phyloP scores from a whole-genome alignment of 2,888 invertebrate genomes.

The Drosophila putrida region DNA sequence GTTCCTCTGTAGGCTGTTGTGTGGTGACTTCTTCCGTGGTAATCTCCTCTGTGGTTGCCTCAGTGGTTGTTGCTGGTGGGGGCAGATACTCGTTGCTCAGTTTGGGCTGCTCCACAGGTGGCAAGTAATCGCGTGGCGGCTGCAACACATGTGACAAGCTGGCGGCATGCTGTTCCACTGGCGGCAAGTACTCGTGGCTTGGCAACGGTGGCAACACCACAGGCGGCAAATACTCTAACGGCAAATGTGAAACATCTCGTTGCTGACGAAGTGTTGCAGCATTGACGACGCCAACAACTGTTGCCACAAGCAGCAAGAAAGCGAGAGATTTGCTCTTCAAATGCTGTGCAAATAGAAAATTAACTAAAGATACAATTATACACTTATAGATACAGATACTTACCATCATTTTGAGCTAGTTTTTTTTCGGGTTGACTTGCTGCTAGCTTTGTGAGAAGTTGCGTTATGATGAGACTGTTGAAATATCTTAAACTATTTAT shows the following conservation, averaged over 20 bases:
- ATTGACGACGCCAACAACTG: slow-evolving; percentile 21
- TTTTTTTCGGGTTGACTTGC: slow-evolving; percentile 10
- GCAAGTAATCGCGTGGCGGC: slow-evolving; percentile 72
- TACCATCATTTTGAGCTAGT: slow-evolving; percentile 49
- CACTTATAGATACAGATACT: slow-evolving; percentile 14
- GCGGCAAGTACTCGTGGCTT: slow-evolving; percentile 79
- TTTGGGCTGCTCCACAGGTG: slow-evolving; percentile 50
- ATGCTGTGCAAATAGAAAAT: slow-evolving; percentile 13
- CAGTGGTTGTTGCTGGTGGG: slow-evolving; percentile 38
- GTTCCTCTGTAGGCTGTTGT: slow-evolving; percentile 10
- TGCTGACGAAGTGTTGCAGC: slow-evolving; percentile 55
- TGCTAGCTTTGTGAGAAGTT: slow-evolving; percentile 35
- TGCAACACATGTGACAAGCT: slow-evolving; percentile 55
- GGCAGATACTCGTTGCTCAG: slow-evolving; percentile 69
- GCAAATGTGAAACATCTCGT: slow-evolving; percentile 81
- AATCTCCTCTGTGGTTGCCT: slow-evolving; percentile 27
- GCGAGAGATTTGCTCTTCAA: slow-evolving; percentile 22
- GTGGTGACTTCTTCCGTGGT: slow-evolving; percentile 44
- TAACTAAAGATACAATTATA: background rate
- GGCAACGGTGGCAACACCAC: slow-evolving; percentile 72
- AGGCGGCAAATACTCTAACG: slow-evolving; percentile 75
- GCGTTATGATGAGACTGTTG: slow-evolving; percentile 66
- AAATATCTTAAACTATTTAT: slow-evolving; percentile 77
- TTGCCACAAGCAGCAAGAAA: slow-evolving; percentile 21
- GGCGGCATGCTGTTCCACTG: slow-evolving; percentile 72